Percentiles rank a stretch among this genome's conserved stretches.
These are phyloP conservation scores for Mamestra configurata DNA, from an alignment of 1,140 invertebrate genomes.

Conservation along the genomic window DNA sequence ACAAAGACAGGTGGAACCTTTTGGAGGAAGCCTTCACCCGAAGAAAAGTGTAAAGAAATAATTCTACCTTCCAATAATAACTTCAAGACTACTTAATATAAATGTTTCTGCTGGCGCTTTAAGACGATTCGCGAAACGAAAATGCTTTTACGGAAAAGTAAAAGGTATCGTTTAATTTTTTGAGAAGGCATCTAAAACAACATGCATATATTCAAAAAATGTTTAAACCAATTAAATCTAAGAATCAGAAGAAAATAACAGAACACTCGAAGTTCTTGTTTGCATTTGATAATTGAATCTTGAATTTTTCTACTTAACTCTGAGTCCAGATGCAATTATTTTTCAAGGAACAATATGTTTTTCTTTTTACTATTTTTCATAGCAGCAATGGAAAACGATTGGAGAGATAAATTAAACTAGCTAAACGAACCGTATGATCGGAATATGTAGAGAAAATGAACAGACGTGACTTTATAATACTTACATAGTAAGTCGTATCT, in stretches of 20 bases:
- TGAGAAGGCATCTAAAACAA: too few species aligned
- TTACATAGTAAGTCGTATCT: too few species aligned
- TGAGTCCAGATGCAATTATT: not conserved
- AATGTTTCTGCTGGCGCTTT: too few species aligned
- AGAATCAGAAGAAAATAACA: not conserved
- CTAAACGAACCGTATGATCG: too few species aligned
- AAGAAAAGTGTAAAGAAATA: too few species aligned
- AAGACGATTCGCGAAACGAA: not conserved
- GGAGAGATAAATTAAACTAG: not conserved
- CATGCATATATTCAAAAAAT: not conserved
- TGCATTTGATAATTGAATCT: slow-evolving; percentile 20
- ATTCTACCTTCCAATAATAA: too few species aligned
- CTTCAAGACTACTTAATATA: too few species aligned
- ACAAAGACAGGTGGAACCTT: too few species aligned
- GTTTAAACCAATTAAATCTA: not conserved
- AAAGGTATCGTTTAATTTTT: too few species aligned
- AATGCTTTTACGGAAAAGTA: not conserved
- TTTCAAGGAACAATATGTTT: not conserved
- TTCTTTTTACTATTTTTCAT: not conserved
- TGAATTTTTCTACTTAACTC: slow-evolving; percentile 9
- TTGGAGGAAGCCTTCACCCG: too few species aligned
- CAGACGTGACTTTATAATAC: too few species aligned
- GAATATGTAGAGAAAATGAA: not conserved
- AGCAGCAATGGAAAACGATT: not conserved
- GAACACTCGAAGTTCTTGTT: not conserved